Evolutionary conservation across 2,888 invertebrate genomes (phyloP), one percentile per base, ranked within the genome.

Genomic region (Drosophila recens): DNA sequence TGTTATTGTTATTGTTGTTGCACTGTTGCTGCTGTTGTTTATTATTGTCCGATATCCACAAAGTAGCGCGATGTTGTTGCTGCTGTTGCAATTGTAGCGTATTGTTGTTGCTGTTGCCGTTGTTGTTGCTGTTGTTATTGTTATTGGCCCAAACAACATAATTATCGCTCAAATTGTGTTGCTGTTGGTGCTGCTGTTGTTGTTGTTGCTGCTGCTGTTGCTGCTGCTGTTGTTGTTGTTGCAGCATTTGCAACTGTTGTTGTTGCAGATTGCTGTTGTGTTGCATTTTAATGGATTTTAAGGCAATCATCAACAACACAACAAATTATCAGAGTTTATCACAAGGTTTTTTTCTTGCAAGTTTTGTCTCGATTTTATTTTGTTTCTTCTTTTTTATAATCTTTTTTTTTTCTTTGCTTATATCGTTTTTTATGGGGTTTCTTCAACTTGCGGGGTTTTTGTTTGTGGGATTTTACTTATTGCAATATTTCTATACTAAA

Each of bases 301-400:
- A 65, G 72, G 81, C 82, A 84, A 79, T 81, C 83, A 84, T 86
- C 87, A 79, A 83, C 81, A 68, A 67, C 36, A 62, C 74, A 82
- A 83, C 82, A 78, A 80, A 82, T 80, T 75, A 75, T 86, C 73
- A 67, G 66, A 63, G 78, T 80, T 87, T 84, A 87, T 84, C 84
- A 87, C 78, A 82, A 84, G 69, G 30, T 61, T 66, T 61, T 66
- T 64, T 49, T 45, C 61, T 34, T 64, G 9, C 1, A 17, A 30
- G 8, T 30, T 51, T 23, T 61, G 42, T 62, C 27, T 67, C 58
- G 43, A 68, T 36, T 58, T 58, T 43, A 20, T 52, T 58, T 23
- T 30, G n/a, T 49, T 20, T 15, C 58, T 52, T 51, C 6, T 46
- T 43, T 52, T 46, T 13, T 1, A 15, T 6, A n/a, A n/a, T n/a